These are phyloP conservation scores for Yponomeuta plumbellus DNA, from an alignment of 2,888 invertebrate species.

Conservation along the genomic window DNA sequence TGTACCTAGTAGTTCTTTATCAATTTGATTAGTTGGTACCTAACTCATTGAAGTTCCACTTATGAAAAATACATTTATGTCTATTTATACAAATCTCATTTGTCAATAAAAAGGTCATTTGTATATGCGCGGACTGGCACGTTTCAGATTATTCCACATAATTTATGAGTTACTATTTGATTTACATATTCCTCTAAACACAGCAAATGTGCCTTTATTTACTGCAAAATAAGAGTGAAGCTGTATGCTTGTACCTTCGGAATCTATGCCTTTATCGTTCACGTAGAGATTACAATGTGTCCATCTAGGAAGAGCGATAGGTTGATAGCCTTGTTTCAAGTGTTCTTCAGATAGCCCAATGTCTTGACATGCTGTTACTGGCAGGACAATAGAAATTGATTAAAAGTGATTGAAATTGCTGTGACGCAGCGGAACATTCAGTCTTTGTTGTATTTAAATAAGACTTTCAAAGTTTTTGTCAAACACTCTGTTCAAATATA, in stretches of 20 bases:
- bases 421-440: neutral
- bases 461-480: too few species aligned
- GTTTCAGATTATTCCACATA: neutral
- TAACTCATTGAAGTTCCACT: neutral
- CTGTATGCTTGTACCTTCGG: neutral
- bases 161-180: neutral
- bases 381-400: neutral
- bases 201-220: neutral
- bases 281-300: neutral
- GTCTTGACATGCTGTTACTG: neutral
- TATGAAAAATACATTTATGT: neutral
- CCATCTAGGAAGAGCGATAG: neutral
- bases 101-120: neutral
- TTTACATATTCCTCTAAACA: neutral
- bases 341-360: neutral
- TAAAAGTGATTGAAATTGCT: neutral
- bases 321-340: neutral
- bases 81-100: neutral
- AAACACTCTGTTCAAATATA: too few species aligned
- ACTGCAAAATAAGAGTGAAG: neutral
- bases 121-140: neutral
- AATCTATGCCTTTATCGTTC: neutral
- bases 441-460: too few species aligned
- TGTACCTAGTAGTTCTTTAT: too few species aligned
- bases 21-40: too few species aligned